Percentiles rank a stretch among this genome's conserved stretches.
These are phyloP conservation scores for Carpatolechia fugitivella DNA, from an alignment of 2,888 invertebrate genomes.

Conservation along the genomic window DNA sequence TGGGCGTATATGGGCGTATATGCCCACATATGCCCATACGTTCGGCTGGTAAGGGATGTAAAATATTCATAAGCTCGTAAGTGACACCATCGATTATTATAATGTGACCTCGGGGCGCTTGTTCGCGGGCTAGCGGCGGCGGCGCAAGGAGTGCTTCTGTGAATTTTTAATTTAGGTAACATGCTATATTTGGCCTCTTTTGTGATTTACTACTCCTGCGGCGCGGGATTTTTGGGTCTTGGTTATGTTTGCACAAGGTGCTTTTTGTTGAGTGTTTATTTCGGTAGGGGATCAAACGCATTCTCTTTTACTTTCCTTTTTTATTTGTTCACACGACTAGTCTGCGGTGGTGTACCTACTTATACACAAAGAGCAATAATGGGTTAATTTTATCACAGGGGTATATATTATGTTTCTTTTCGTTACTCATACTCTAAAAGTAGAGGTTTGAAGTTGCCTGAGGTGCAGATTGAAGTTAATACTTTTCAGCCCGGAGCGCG, in stretches of 20 bases:
- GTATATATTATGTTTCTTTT: too few relatives aligned
- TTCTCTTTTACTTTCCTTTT: too few relatives aligned
- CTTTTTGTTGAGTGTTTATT: neutral
- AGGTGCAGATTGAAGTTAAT: too few relatives aligned
- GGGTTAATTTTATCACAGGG: too few relatives aligned
- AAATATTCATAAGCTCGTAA: slow-evolving; percentile 57
- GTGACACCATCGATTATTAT: slow-evolving; percentile 58
- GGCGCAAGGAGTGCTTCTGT: neutral
- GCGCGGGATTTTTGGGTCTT: neutral
- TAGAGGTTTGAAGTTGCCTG: too few relatives aligned
- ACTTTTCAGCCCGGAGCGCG: too few relatives aligned
- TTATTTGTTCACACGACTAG: too few relatives aligned
- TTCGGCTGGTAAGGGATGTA: slow-evolving; percentile 37
- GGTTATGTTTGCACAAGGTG: neutral
- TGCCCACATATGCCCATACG: slow-evolving; percentile 18
- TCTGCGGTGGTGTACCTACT: too few relatives aligned
- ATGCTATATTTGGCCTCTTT: neutral
- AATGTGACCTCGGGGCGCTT: slow-evolving; percentile 33
- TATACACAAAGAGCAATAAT: too few relatives aligned
- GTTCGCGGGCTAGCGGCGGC: neutral
- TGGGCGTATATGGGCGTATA: neutral
- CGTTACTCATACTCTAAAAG: too few relatives aligned
- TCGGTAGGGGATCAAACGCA: too few relatives aligned
- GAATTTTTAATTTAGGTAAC: slow-evolving; percentile 1
- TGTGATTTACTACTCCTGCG: neutral